A percentile compares a stretch with the other conserved stretches of the same genome.
Evolutionary conservation across 2,797 vertebrate genomes (phyloP).

Genomic region (Hippoglossus hippoglossus): DNA sequence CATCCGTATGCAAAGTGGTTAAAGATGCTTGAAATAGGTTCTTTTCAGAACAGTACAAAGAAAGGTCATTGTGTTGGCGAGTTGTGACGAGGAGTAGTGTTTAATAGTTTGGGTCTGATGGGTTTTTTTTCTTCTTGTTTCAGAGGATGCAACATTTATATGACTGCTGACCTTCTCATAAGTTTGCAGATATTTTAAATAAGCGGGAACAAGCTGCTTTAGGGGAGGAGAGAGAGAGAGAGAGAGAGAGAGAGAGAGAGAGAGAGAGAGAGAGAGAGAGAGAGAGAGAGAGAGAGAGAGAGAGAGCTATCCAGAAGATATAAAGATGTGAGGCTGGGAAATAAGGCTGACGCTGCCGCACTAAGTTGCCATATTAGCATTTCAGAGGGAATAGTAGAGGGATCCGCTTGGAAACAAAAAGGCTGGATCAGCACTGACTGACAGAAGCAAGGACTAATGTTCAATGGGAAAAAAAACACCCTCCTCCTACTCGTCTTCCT

Average conservation of each 20-base stretch:
- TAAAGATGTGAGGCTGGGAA: constrained; percentile 67
- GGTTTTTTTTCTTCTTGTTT: constrained; percentile 19
- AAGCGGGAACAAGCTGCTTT: constrained; percentile 18
- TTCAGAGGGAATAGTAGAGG: constrained; percentile 79
- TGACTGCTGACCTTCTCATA: constrained; percentile 55
- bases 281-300: background rate
- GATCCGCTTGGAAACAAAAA: constrained; percentile 75
- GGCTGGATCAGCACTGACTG: constrained; percentile 79
- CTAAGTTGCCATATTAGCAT: constrained; percentile 81
- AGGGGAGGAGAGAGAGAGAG: constrained; percentile 19
- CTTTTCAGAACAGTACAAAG: constrained; percentile 52
- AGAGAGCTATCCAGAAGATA: constrained; percentile 61
- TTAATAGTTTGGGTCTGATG: constrained; percentile 42
- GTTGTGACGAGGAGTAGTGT: constrained; percentile 34
- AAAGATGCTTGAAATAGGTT: constrained; percentile 57
- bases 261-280: constrained; percentile 18
- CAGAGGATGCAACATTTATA: constrained; percentile 44
- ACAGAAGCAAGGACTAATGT: constrained; percentile 76
- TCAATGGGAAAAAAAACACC: constrained; percentile 35
- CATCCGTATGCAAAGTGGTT: constrained; percentile 51
- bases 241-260: background rate
- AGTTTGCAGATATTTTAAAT: constrained; percentile 55
- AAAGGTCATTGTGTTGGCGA: constrained; percentile 61
- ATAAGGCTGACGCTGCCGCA: constrained; percentile 66
- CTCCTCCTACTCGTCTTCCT: constrained; percentile 19